A percentile compares a stretch with the other conserved stretches of the same genome.
phyloP scores from a whole-genome alignment of 2,113 vertebrate genomes.

The Heterotis niloticus region DNA sequence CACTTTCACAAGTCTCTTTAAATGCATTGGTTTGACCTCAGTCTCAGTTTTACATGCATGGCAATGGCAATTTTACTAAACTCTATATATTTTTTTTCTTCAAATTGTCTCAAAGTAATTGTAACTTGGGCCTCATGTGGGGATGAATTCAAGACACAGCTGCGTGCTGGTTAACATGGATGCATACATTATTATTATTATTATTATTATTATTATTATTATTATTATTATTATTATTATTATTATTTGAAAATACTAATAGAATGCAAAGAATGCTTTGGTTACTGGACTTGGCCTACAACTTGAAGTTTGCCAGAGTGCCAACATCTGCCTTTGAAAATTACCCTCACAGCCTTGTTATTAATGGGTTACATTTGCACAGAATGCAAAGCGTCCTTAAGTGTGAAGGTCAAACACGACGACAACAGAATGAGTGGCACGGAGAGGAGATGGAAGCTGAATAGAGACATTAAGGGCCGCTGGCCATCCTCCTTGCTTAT shows the following conservation, averaged over 20 bases:
- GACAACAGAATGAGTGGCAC: no score
- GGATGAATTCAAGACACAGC: background rate
- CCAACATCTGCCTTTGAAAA: background rate
- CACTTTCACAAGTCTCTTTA: background rate
- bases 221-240: background rate
- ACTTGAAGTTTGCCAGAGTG: slow-evolving; percentile 1
- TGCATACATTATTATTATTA: no score
- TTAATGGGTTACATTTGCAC: background rate
- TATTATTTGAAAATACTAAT: background rate
- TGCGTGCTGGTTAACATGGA: no score
- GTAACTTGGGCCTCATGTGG: background rate
- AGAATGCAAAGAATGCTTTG: background rate
- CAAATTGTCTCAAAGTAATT: background rate
- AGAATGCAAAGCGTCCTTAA: no score
- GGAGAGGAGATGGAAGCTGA: no score
- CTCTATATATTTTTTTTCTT: background rate
- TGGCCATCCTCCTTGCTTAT: no score
- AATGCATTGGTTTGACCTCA: slow-evolving; percentile 5
- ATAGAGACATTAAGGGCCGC: no score
- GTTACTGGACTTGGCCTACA: background rate
- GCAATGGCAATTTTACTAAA: background rate
- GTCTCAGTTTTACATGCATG: background rate
- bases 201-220: background rate
- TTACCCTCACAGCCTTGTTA: background rate
- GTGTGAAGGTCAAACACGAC: no score